Base-by-base conservation (phyloP, 1,140 invertebrate genomes). In the Drosophila subobscura region DNA sequence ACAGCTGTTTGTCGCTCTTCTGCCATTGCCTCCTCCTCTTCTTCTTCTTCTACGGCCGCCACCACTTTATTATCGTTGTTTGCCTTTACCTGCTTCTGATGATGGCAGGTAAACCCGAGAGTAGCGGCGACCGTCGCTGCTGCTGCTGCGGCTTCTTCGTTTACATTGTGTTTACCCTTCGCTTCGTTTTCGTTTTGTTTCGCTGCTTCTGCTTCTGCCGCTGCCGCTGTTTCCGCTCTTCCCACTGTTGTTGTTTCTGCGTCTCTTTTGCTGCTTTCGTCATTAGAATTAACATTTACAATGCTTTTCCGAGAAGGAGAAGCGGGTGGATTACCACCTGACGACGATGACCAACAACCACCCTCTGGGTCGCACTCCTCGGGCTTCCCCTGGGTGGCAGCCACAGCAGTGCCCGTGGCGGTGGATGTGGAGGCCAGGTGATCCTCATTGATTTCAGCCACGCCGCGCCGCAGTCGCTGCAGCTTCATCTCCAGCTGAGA, bases 361-460 rank as follows among this genome's bases (percentile, higher is more conserved):
- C 23, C 45, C 37, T 25, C 29, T 4, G 46, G 14, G 42, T 33
- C 74, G 83, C 83, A 85, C 10, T 85, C 65, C 16, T 22, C 20
- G 52, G 81, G 81, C 63, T 85, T 86, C 80, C 46, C 72, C 41
- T 27, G n/a, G 1, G 29, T 75, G 81, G 77, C 80, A 85, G 79
- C 79, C 79, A 27, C 45, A 84, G 16, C 42, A 86, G 67, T 85
- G 80, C 27, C 8, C 14, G 10, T 37, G 7, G 10, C 3, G 0
- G 33, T 12, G 29, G 29, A 33, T 10, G 29, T 33, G 33, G 10
- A 10, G 33, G 50, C 16, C n/a, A 79, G 57, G 74, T 90, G 84
- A 79, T 91, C 90, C 79, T 91, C 83, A 88, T 91, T 91, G 75
- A 91, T 91, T 88, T 91, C 89, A 33, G 76, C 81, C 7, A 91